Evolutionary conservation across 2,113 vertebrate species (phyloP), one percentile per base, ranked within the genome.

Genomic region (Emydura subglobosa): DNA sequence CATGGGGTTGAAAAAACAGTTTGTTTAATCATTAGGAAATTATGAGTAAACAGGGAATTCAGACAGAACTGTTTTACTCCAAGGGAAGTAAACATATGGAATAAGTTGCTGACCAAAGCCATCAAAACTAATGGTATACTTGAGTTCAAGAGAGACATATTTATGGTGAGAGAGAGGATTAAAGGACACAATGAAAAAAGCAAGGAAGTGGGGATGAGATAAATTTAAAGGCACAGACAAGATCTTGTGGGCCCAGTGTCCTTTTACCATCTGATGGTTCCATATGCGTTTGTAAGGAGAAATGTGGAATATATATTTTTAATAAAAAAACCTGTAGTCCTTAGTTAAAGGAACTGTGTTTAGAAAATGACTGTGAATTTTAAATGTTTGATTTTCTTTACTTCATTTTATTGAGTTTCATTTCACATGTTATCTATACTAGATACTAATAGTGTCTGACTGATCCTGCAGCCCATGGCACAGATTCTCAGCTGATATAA

Each of bases 1-100:
- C 42, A 27, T 13, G 25, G 74, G 74, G 74, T 78, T 78, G 29
- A 47, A 78, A 29, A 78, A 91, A 76, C 34, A 80, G 51, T 91
- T 74, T 94, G 53, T 88, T 59, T n/a, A 88, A 87, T 94, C 96
- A 88, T 90, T 93, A 92, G 44, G 90, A 94, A 96, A 93, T 94
- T 87, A 85, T 91, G 80, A 93, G 88, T 6, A 49, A 92, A 95
- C 22, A 31, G 61, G 47, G 87, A 86, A 92, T 78, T 88, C 10
- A 83, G 87, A 55, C 89, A 93, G 89, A 95, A 80, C 19, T 44
- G 65, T 90, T 93, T 91, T 92, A 53, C 57, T 88, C 0, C 8
- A 14, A 92, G 47, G 10, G 25, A 97, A 97, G 42, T 50, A 95
- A 96, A 95, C 89, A 93, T 93, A 85, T 79, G 85, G 82, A 95